Evolutionary conservation across 2,888 invertebrate genomes (phyloP).

Genomic region (Malthinus flaveolus): DNA sequence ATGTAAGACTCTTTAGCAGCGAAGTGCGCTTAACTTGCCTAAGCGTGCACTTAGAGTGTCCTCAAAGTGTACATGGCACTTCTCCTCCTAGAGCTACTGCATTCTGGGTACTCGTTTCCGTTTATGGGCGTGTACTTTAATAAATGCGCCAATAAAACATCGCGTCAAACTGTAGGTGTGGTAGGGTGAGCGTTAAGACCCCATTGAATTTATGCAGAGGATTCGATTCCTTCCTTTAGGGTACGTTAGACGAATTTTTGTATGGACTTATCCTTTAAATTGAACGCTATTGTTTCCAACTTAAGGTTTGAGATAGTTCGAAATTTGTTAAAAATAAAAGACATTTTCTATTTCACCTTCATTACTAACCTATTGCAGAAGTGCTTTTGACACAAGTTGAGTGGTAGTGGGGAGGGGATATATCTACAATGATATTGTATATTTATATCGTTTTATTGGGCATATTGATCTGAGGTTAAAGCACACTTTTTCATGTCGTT

Average conservation of each 20-base stretch:
- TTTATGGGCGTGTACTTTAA: conserved; percentile 38
- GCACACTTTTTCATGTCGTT: conserved; percentile 42
- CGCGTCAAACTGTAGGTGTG: conserved; percentile 8
- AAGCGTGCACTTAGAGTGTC: conserved; percentile 57
- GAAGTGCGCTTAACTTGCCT: conserved; percentile 59
- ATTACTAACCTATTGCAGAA: conserved; percentile 45
- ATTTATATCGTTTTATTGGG: conserved; percentile 56
- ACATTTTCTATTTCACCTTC: conserved; percentile 38
- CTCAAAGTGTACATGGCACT: conserved; percentile 57
- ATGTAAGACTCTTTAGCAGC: conserved; percentile 58
- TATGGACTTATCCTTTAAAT: not conserved
- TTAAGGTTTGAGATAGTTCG: conserved; percentile 20
- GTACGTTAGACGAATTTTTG: conserved; percentile 11
- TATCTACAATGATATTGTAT: conserved; percentile 53
- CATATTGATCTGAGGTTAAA: conserved; percentile 48
- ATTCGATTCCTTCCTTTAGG: conserved; percentile 13
- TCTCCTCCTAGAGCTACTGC: conserved; percentile 50
- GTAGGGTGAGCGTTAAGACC: conserved; percentile 7
- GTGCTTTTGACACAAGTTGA: conserved; percentile 41
- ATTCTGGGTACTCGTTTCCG: conserved; percentile 52
- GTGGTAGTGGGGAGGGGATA: conserved; percentile 34
- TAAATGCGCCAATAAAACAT: conserved; percentile 31
- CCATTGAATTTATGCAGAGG: conserved; percentile 12
- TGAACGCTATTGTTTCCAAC: conserved; percentile 7
- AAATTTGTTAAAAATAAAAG: conserved; percentile 28